Percentiles rank a stretch among this genome's conserved stretches.
These are phyloP conservation scores for Halictus ligatus DNA, from an alignment of 2,888 invertebrate genomes.

Conservation along the genomic window DNA sequence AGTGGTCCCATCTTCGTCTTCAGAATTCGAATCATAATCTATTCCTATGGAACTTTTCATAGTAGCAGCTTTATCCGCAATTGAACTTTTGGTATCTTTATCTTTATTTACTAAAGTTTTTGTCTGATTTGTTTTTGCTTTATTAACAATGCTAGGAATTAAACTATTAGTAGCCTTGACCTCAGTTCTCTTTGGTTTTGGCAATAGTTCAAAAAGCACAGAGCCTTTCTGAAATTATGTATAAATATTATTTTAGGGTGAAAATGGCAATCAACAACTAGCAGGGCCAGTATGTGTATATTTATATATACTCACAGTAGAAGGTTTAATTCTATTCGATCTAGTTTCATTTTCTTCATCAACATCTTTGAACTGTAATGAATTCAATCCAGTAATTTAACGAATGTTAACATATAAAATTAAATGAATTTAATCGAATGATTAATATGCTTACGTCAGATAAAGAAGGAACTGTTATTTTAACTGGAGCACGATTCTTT, in stretches of 20 bases:
- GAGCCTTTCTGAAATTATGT: conserved; percentile 86
- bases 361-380: conserved; percentile 87
- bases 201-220: conserved; percentile 89
- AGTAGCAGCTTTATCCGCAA: conserved; percentile 12
- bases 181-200: conserved; percentile 87
- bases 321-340: conserved; percentile 84
- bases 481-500: conserved; percentile 85
- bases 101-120: conserved; percentile 26
- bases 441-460: conserved; percentile 85
- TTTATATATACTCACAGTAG: conserved; percentile 83
- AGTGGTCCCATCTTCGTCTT: conserved; percentile 76
- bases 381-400: conserved; percentile 36
- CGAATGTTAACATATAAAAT: conserved; percentile 27
- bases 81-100: conserved; percentile 7
- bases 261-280: neutral
- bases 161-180: conserved; percentile 81
- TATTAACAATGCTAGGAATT: conserved; percentile 84
- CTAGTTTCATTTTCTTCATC: conserved; percentile 84
- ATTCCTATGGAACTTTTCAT: conserved; percentile 52
- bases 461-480: conserved; percentile 89
- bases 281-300: neutral
- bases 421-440: conserved; percentile 21
- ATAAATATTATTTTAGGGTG: conserved; percentile 71
- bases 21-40: conserved; percentile 80
- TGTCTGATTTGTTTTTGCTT: conserved; percentile 73